Percentiles rank a stretch among this genome's conserved stretches.
These are phyloP conservation scores for Elephas maximus DNA, from an alignment of 2,113 vertebrate species.

Conservation along the genomic window DNA sequence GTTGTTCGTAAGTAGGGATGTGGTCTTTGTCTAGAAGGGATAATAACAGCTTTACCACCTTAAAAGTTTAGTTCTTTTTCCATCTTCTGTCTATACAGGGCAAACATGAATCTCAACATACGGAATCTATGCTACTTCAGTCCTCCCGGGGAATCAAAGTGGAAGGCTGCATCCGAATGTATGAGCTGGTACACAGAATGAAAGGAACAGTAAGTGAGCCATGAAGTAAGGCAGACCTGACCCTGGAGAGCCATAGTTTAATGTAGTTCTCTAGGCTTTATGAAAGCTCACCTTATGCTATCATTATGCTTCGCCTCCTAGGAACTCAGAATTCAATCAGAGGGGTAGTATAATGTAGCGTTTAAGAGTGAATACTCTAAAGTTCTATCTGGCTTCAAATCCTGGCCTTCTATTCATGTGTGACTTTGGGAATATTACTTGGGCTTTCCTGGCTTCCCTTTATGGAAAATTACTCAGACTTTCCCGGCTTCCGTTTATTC, in stretches of 20 bases:
- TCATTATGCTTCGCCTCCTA: accelerated
- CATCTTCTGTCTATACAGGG: neutral
- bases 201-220: constrained; percentile 91
- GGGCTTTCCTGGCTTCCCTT: neutral
- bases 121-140: constrained; percentile 82
- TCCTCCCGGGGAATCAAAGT: constrained; percentile 90
- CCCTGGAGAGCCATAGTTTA: neutral
- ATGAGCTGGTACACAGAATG: constrained; percentile 90
- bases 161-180: constrained; percentile 92
- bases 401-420: neutral
- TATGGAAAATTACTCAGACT: neutral
- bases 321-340: neutral
- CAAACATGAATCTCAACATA: constrained; percentile 54
- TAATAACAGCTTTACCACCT: neutral
- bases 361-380: neutral
- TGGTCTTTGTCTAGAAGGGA: constrained; percentile 13
- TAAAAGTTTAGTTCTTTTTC: neutral
- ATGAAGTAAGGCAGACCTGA: accelerated
- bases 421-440: neutral
- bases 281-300: neutral
- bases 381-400: neutral
- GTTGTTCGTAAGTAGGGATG: neutral
- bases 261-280: neutral
- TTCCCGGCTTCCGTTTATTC: constrained; percentile 14
- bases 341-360: neutral